Evolutionary conservation across 2,113 vertebrate genomes (phyloP).

Genomic region (Caracal caracal): DNA sequence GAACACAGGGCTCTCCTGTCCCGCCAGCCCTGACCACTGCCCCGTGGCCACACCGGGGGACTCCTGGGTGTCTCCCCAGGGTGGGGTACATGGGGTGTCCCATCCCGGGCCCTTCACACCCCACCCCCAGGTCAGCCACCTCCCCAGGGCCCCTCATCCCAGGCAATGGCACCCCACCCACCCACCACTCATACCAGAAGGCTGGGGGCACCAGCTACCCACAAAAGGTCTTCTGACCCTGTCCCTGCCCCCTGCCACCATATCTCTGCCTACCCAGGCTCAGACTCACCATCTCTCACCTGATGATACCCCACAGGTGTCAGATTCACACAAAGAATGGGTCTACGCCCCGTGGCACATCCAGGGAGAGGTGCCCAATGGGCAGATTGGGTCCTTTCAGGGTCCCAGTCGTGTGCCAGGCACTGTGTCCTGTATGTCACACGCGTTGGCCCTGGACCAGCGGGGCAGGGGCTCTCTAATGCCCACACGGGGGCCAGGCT

Average conservation of each 20-base stretch:
- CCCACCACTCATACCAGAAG: not conserved
- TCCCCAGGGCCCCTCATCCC: not conserved
- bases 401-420: fast-evolving
- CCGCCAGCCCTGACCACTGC: not conserved
- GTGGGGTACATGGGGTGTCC: too few relatives aligned
- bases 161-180: not conserved
- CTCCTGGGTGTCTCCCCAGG: not conserved
- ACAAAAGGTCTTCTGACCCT: not conserved
- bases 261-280: too few relatives aligned
- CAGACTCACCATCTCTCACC: not conserved
- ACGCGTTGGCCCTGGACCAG: not conserved
- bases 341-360: fast-evolving
- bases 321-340: not conserved
- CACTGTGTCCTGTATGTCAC: not conserved
- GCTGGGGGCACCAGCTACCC: not conserved
- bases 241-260: not conserved
- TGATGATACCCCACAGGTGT: not conserved
- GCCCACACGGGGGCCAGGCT: fast-evolving
- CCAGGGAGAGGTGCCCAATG: not conserved
- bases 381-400: fast-evolving
- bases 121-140: not conserved
- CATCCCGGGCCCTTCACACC: too few relatives aligned
- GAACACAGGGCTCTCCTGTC: fast-evolving
- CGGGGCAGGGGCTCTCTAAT: not conserved
- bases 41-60: not conserved